Evolutionary conservation across 2,797 vertebrate genomes (phyloP), one percentile per base, ranked within the genome.

Genomic region (Sebastes hubbsi): DNA sequence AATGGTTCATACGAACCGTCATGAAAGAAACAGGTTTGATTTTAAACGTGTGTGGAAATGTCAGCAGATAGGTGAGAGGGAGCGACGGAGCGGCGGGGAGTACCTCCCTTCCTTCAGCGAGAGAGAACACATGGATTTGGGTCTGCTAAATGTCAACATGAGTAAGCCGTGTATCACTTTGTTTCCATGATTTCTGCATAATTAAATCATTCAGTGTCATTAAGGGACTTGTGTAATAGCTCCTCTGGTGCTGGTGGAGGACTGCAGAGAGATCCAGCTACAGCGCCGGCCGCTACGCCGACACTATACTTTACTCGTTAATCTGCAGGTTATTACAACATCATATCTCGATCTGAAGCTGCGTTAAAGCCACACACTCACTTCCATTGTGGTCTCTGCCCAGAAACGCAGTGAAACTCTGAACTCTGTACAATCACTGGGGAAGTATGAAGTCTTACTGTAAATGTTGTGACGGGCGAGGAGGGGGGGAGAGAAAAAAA

Each of bases 121-220:
- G 81, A 86, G 81, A 78, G 79, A 91, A 89, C 90, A 91, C 85
- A 92, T 92, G 93, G 88, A 88, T 88, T 83, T 81, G 55, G 80
- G 85, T 91, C 94, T 94, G 91, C 77, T 91, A 79, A 93, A 92
- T 79, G 91, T 94, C 92, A 92, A 89, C 89, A 89, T 87, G 78
- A 93, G 90, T 92, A 91, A 93, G 87, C 87, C 87, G 79, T 91
- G 88, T 88, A 92, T 93, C 87, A 92, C 91, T 94, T 94, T 87
- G 90, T 91, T 92, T 91, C 87, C 91, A 89, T 91, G 90, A 94
- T 91, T 94, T 92, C 89, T 92, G 46, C 89, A 89, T 88, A 93
- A 94, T 94, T 94, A 94, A 93, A 92, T 94, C 92, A 95, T 94
- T 93, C 93, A 91, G 87, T 91, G 90, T 93, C 90, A 94, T 94